Evolutionary conservation across 92 coral and sea anemone species (phyloP).

Genomic region (Phenganax stokvisi): DNA sequence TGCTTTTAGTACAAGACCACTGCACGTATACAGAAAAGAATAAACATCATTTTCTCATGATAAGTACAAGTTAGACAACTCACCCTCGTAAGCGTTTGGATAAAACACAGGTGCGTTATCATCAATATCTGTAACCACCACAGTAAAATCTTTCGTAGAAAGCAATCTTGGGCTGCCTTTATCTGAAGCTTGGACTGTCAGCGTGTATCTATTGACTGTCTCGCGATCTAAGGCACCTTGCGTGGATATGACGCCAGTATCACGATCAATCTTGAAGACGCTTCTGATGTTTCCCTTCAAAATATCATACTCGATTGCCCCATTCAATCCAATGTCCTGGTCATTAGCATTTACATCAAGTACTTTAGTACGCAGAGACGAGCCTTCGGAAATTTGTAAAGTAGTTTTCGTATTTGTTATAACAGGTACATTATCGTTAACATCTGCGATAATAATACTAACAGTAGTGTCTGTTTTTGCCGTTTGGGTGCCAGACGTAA

Average conservation of each 20-base stretch:
- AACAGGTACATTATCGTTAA: conserved; percentile 82
- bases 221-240: conserved; percentile 70
- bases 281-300: conserved; percentile 49
- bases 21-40: too few species aligned
- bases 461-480: conserved; percentile 40
- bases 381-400: conserved; percentile 55
- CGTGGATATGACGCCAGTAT: conserved; percentile 61
- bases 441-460: conserved; percentile 63
- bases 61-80: conserved; percentile 7
- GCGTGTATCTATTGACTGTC: conserved; percentile 40
- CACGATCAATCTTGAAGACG: conserved; percentile 56
- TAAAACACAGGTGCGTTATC: conserved; percentile 73
- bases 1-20: too few species aligned
- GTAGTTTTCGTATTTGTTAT: conserved; percentile 51
- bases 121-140: conserved; percentile 67
- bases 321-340: conserved; percentile 68
- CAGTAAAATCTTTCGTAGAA: conserved; percentile 50
- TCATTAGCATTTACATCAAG: conserved; percentile 72
- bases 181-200: conserved; percentile 72
- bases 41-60: too few species aligned
- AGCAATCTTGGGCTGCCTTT: conserved; percentile 65
- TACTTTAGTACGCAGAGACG: conserved; percentile 45
- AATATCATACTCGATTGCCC: conserved; percentile 47
- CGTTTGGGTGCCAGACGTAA: conserved; percentile 6
- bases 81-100: conserved; percentile 54